A percentile compares a stretch with the other conserved stretches of the same genome.
These are phyloP conservation scores for Motacilla tschutschensis DNA, from an alignment of 2,113 vertebrate species.

Conservation along the genomic window DNA sequence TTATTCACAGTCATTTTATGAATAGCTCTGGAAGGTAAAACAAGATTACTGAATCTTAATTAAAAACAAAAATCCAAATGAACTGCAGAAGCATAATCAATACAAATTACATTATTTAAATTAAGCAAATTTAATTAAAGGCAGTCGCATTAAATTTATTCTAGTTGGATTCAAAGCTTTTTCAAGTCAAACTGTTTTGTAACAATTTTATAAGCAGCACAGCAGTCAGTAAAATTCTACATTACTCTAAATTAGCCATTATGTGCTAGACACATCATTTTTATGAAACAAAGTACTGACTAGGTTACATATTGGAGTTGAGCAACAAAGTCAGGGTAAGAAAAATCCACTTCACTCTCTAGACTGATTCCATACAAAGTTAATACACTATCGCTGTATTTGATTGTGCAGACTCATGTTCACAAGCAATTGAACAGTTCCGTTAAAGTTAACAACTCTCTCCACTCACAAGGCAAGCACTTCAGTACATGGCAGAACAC, in stretches of 20 bases:
- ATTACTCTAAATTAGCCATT: slow-evolving; percentile 36
- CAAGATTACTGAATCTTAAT: slow-evolving; percentile 47
- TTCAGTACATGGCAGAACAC: neutral
- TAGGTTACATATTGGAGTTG: neutral
- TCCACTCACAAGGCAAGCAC: neutral
- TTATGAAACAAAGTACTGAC: slow-evolving; percentile 14
- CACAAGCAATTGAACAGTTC: neutral
- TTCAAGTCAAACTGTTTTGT: slow-evolving; percentile 27
- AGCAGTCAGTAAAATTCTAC: slow-evolving; percentile 31
- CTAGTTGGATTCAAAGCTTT: slow-evolving; percentile 25
- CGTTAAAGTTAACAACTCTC: neutral
- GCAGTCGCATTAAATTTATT: slow-evolving; percentile 13
- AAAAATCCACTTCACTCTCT: neutral
- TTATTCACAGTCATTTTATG: slow-evolving; percentile 22
- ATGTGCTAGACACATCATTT: neutral
- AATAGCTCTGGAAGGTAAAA: slow-evolving; percentile 53
- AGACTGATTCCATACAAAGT: neutral
- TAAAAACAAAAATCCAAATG: slow-evolving; percentile 53
- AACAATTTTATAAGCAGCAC: slow-evolving; percentile 22
- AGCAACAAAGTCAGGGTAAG: neutral
- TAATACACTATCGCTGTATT: neutral
- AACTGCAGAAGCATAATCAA: slow-evolving; percentile 52
- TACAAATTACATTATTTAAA: slow-evolving; percentile 61
- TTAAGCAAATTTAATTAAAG: slow-evolving; percentile 57
- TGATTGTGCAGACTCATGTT: neutral